These are phyloP conservation scores for Acrocephalus arundinaceus DNA, from an alignment of 2,113 vertebrate genomes.

Conservation along the genomic window DNA sequence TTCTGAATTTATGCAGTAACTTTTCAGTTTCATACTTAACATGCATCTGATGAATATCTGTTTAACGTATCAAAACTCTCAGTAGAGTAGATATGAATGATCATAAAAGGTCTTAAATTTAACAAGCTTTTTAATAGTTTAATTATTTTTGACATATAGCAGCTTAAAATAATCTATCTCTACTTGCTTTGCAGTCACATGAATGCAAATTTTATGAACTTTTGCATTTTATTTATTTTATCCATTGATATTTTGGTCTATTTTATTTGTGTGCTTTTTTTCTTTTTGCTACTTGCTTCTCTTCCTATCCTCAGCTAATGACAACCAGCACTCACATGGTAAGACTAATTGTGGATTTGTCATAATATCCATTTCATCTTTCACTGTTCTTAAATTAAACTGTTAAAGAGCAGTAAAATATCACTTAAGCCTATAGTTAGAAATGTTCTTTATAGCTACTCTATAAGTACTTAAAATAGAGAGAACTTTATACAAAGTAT, in stretches of 20 bases:
- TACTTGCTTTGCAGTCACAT: constrained; percentile 55
- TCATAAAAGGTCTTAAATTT: background rate
- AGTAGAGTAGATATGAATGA: background rate
- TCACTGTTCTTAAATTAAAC: constrained; percentile 66
- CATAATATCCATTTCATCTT: constrained; percentile 62
- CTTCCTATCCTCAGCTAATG: constrained; percentile 94
- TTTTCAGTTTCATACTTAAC: background rate
- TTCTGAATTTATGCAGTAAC: background rate
- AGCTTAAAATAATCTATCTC: constrained; percentile 21
- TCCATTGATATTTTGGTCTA: constrained; percentile 78
- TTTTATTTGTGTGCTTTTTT: constrained; percentile 86
- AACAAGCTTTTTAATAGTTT: constrained; percentile 5
- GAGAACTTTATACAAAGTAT: background rate
- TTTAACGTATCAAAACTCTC: background rate
- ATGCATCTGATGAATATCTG: background rate
- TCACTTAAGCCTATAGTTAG: constrained; percentile 24
- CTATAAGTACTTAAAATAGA: background rate
- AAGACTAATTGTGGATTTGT: constrained; percentile 83
- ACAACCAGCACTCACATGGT: constrained; percentile 97
- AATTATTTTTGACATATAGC: background rate
- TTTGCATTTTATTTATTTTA: constrained; percentile 81
- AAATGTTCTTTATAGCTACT: background rate
- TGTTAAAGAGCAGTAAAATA: constrained; percentile 53
- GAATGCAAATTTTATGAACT: constrained; percentile 40
- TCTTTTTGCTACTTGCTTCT: constrained; percentile 85